phyloP scores from a whole-genome alignment of 1,140 invertebrate genomes.

The Sweltsa coloradensis region DNA sequence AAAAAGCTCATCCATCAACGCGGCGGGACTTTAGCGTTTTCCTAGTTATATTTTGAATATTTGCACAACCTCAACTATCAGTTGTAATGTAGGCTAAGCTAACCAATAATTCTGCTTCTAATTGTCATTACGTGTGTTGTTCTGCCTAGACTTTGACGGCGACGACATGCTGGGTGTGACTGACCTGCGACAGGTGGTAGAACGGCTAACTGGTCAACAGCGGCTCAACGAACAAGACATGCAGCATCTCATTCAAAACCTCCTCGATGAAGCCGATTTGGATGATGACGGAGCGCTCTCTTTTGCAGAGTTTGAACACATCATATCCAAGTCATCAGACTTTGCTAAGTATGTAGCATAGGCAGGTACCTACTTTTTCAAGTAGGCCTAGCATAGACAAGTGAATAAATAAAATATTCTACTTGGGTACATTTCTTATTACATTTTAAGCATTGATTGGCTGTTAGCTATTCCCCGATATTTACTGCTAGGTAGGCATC shows the following conservation, averaged over 20 bases:
- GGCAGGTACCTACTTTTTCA: too few relatives aligned
- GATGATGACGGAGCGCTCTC: conserved; percentile 85
- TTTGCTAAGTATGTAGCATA: conserved; percentile 58
- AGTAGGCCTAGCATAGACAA: too few relatives aligned
- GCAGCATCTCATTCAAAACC: conserved; percentile 57
- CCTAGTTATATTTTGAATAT: too few relatives aligned
- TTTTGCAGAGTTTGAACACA: conserved; percentile 91
- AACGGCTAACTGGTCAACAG: conserved; percentile 52
- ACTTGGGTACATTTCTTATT: too few relatives aligned
- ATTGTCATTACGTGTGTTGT: conserved; percentile 25
- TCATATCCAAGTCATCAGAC: conserved; percentile 84
- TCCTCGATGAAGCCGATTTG: conserved; percentile 79
- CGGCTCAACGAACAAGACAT: conserved; percentile 54
- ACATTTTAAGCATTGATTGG: too few relatives aligned
- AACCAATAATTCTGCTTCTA: not conserved
- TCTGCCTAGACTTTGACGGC: conserved; percentile 89
- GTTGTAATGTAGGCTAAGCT: not conserved
- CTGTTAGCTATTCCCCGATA: too few relatives aligned
- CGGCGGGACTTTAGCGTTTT: too few relatives aligned
- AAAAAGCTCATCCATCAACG: too few relatives aligned
- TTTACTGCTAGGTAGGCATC: too few relatives aligned
- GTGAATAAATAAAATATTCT: too few relatives aligned
- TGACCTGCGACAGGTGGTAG: conserved; percentile 59
- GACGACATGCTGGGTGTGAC: conserved; percentile 77
- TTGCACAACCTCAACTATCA: not conserved